phyloP scores from a whole-genome alignment of 1,140 invertebrate genomes.

The Cotesia glomerata region DNA sequence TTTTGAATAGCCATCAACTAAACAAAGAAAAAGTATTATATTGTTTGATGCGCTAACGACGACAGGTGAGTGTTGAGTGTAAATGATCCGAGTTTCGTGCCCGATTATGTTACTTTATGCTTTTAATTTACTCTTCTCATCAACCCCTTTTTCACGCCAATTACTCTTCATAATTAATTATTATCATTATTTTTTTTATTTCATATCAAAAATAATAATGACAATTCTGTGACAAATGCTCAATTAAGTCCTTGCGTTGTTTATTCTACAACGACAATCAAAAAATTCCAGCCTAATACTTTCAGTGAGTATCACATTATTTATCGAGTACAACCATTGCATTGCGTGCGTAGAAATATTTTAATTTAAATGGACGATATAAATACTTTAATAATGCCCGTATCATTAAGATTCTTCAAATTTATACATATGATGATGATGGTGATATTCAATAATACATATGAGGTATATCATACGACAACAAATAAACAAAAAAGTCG shows the following conservation, averaged over 20 bases:
- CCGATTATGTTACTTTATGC: neutral
- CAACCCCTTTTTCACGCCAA: neutral
- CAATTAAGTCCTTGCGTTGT: neutral
- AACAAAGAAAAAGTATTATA: neutral
- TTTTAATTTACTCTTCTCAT: constrained; percentile 13
- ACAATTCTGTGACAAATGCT: neutral
- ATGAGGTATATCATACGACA: neutral
- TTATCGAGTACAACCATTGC: too few relatives aligned
- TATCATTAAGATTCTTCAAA: neutral
- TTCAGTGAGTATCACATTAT: too few relatives aligned
- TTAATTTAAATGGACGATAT: neutral
- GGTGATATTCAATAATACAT: neutral
- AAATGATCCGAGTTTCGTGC: constrained; percentile 19
- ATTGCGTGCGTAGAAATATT: neutral
- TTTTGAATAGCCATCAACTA: neutral
- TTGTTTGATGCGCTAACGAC: constrained; percentile 27
- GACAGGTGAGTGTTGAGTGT: constrained; percentile 35
- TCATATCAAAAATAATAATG: neutral
- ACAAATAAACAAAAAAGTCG: too few relatives aligned
- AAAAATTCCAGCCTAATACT: too few relatives aligned
- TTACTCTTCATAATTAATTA: constrained; percentile 3
- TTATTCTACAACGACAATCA: too few relatives aligned
- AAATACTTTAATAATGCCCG: neutral
- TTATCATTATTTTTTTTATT: neutral
- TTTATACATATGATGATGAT: too few relatives aligned